phyloP scores from a whole-genome alignment of 2,113 vertebrate genomes.

The Catharus minimus region DNA sequence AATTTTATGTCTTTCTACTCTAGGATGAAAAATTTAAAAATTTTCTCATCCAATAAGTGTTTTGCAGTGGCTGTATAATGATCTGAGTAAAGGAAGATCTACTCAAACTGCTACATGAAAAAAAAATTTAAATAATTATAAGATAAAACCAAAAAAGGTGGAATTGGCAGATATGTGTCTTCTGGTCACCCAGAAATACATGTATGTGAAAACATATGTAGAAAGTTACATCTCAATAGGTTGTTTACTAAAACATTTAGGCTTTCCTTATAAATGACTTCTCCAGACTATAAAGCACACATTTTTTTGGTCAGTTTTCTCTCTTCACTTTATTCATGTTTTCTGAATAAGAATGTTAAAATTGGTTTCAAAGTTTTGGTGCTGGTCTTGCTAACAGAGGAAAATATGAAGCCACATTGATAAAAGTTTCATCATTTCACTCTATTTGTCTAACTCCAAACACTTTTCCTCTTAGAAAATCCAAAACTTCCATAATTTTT shows the following conservation, averaged over 20 bases:
- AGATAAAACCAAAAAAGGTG: not conserved
- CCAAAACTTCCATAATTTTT: not conserved
- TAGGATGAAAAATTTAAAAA: not conserved
- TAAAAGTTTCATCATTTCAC: not conserved
- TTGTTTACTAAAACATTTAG: not conserved
- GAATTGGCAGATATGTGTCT: not conserved
- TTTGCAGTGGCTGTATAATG: not conserved
- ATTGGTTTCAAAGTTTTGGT: not conserved
- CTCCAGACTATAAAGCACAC: not conserved
- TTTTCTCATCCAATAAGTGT: not conserved
- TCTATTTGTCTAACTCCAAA: not conserved
- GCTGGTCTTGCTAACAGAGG: not conserved
- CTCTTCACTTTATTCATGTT: not conserved
- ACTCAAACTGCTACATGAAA: not conserved
- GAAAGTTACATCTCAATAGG: not conserved
- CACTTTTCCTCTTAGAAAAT: not conserved
- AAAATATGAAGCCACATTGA: not conserved
- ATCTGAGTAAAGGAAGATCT: not conserved
- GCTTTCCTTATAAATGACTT: not conserved
- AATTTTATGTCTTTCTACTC: not conserved
- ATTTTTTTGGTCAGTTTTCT: not conserved
- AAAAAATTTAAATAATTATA: not conserved
- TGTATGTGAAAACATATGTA: too few relatives aligned
- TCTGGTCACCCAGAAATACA: not conserved
- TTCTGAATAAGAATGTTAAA: not conserved